Evolutionary conservation across 2,888 invertebrate genomes (phyloP).

Genomic region (Cantharis flavilabris): DNA sequence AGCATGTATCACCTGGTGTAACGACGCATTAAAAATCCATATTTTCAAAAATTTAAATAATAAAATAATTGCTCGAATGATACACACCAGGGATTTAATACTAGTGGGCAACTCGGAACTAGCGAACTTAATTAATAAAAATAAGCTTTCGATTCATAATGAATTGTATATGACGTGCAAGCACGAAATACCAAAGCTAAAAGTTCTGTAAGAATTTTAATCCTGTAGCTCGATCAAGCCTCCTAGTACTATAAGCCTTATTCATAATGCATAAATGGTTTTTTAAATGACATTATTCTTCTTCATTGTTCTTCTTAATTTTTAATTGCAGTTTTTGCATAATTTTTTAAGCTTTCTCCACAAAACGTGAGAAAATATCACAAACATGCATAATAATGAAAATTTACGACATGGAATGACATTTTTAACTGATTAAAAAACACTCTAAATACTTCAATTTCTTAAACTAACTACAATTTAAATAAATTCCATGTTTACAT

Average conservation of each 20-base stretch:
- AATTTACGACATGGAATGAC: neutral
- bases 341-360: neutral
- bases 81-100: neutral
- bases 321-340: neutral
- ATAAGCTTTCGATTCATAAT: too few species aligned
- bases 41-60: neutral
- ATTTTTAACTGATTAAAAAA: neutral
- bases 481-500: too few species aligned
- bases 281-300: neutral
- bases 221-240: too few species aligned
- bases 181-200: too few species aligned
- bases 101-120: too few species aligned
- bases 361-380: neutral
- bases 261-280: neutral
- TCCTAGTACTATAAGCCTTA: too few species aligned
- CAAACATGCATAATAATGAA: neutral
- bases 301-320: neutral
- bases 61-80: neutral
- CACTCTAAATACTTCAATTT: neutral
- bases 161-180: too few species aligned
- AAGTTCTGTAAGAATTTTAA: too few species aligned
- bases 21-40: neutral
- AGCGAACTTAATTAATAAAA: too few species aligned
- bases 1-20: neutral
- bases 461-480: too few species aligned